phyloP scores from a whole-genome alignment of 2,113 vertebrate species.

The Megatriorchis doriae region DNA sequence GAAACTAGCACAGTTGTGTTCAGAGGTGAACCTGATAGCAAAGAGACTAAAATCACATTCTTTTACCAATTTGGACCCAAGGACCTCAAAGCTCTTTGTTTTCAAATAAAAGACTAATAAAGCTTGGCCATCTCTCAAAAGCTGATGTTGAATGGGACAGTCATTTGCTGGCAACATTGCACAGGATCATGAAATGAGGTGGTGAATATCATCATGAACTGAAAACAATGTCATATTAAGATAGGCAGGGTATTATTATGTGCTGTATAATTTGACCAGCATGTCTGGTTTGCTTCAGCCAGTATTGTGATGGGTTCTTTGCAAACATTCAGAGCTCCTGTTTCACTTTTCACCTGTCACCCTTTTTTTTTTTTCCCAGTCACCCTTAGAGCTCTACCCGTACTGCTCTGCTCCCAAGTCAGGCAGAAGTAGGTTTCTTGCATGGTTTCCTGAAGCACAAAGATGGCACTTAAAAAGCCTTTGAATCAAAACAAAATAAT shows the following conservation, averaged over 20 bases:
- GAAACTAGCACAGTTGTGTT: neutral
- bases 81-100: neutral
- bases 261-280: neutral
- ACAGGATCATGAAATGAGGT: neutral
- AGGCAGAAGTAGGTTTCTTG: neutral
- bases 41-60: neutral
- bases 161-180: neutral
- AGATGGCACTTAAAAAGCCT: neutral
- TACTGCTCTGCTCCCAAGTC: neutral
- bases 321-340: neutral
- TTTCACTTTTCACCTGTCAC: neutral
- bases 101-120: neutral
- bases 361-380: too few relatives aligned
- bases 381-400: accelerated
- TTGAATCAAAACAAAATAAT: neutral
- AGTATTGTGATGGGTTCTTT: neutral
- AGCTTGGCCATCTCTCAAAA: neutral
- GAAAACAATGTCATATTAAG: neutral
- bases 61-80: neutral
- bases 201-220: neutral
- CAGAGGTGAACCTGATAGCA: neutral
- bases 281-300: neutral
- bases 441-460: neutral
- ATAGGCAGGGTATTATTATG: neutral
- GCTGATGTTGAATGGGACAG: neutral